Base-by-base conservation (phyloP, 1,140 invertebrate genomes). In the Trachymyrmex cornetzi region DNA sequence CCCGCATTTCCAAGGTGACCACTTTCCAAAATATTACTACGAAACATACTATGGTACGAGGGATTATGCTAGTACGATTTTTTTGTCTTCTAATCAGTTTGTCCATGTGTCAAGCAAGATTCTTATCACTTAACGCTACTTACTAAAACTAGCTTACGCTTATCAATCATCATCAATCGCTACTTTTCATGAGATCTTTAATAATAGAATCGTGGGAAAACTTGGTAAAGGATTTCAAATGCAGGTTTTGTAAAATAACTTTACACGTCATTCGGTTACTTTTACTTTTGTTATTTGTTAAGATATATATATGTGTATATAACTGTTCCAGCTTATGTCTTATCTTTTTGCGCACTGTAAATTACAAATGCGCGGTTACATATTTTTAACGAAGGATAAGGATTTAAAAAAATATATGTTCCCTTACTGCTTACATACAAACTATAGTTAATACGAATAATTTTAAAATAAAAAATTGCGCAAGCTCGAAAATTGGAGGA, bases 151-250 rank as follows among this genome's bases (percentile, higher is more conserved):
- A 89, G 84, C 85, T 87, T 90, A 77, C 6, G 67, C 30, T 87
- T 55, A 77, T 72, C 44, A 82, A 30, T 75, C 64, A 69, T 22
- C 63, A 12, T 57, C 69, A 48, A 57, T 61, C 88, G 59, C 55
- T 75, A 61, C 48, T 27, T 27, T 5, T 90, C 44, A 63, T 63
- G n/a, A 88, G 16, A 77, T 86, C 61, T 71, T 80, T 64, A 84
- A 67, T 77, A 30, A 38, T 61, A 69, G 66, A 87, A 44, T 71
- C 89, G 67, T 55, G 91, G 91, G 77, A 90, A 72, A 91, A 87
- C 75, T 92, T 93, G 86, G 88, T 91, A 55, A n/a, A 69, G 86
- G 90, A 85, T 86, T 16, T 75, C 64, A 61, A 22, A 50, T 69
- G 14, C 22, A 71, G 86, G 53, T 44, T 66, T 57, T 63, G 27